phyloP scores from a whole-genome alignment of 1,140 invertebrate species.

The Maniola jurtina region DNA sequence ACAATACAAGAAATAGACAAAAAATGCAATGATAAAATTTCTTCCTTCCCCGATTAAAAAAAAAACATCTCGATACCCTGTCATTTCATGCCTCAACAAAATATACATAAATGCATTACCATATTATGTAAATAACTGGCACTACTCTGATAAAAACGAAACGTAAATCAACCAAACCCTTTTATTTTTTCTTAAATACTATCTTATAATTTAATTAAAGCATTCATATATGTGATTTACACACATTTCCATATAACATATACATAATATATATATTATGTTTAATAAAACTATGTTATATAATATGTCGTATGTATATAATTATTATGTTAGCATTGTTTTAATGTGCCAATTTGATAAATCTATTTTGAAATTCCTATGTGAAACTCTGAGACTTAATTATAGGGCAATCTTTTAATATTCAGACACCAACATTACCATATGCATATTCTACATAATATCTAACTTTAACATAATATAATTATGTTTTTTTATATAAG shows the following conservation, averaged over 20 bases:
- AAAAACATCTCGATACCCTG: constrained; percentile 59
- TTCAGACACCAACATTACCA: too few relatives aligned
- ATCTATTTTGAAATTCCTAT: neutral
- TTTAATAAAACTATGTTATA: constrained; percentile 21
- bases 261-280: constrained; percentile 20
- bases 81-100: constrained; percentile 60
- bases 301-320: neutral
- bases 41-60: constrained; percentile 14
- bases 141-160: constrained; percentile 49
- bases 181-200: constrained; percentile 48
- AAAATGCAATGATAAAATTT: neutral
- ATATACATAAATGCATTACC: constrained; percentile 52
- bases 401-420: too few relatives aligned
- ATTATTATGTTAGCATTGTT: neutral
- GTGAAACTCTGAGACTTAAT: neutral
- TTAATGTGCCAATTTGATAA: neutral
- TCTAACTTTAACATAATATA: constrained; percentile 29
- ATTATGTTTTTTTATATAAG: constrained; percentile 1
- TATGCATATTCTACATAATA: neutral
- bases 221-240: constrained; percentile 63
- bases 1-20: neutral
- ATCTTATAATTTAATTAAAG: constrained; percentile 75
- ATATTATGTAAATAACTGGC: constrained; percentile 42
- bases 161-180: constrained; percentile 29
- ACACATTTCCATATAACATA: constrained; percentile 45